Base-by-base conservation (phyloP, 2,888 invertebrate genomes). In the Conistra vaccinii region DNA sequence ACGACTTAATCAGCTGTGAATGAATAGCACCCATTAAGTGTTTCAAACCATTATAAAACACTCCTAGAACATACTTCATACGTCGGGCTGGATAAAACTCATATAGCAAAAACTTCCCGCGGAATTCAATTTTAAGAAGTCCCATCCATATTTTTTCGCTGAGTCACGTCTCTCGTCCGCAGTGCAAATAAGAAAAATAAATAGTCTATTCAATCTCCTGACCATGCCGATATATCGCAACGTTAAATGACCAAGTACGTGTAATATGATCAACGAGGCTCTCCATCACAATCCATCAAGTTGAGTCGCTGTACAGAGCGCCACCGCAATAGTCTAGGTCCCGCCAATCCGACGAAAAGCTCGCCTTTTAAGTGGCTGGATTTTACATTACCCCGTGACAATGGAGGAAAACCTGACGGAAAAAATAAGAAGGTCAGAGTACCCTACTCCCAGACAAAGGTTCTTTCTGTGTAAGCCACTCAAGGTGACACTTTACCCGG, bases 401-500 rank as follows among this genome's bases (percentile, higher is more conserved):
- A 95, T 94, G 88, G 91, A 90, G 90, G 90, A 91, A 94, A 94
- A 93, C 92, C 92, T 94, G 92, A 92, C 91, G 92, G 91, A 93
- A 95, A 94, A 95, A 95, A 94, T 94, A 95, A 94, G 93, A 92
- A 94, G 93, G 94, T 93, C 91, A 91, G 89, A 93, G 91, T 91
- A 93, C 93, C 93, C 92, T 90, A 92, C 92, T 93, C 91, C 89
- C 93, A 93, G 93, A 95, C 95, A 95, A 95, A 95, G 95, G 95
- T 93, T 94, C 93, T 93, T 94, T 94, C 93, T 90, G 92, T 93
- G 93, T 94, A 94, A 96, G 94, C 95, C 93, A 95, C 95, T 96
- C 94, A 93, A 95, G 95, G 95, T 96, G 96, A 96, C 96, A 96
- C 95, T 96, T 95, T 95, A 92, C 93, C 93, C 95, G 95, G 96